Evolutionary conservation across 35 echinoderm and acorn worm species (phyloP).

Genomic region (Nesometra sesokonis): DNA sequence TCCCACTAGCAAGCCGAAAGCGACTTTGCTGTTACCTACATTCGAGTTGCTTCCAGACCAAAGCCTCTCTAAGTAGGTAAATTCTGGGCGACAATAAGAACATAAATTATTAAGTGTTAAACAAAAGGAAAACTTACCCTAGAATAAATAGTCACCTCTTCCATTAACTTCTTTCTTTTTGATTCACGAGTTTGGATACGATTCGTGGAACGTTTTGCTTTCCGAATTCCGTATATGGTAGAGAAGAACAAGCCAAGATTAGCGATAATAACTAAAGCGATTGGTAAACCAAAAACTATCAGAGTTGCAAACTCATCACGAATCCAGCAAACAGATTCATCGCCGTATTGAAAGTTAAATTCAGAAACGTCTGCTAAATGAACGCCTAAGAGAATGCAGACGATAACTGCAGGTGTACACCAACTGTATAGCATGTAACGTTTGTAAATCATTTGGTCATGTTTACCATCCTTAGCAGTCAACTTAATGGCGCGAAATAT

Average conservation of each 20-base stretch:
- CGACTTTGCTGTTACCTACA: too few species aligned
- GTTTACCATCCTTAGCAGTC: neutral
- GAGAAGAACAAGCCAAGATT: neutral
- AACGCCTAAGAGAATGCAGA: neutral
- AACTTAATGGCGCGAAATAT: neutral
- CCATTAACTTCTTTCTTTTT: too few species aligned
- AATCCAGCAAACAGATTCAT: neutral
- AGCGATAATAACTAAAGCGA: neutral
- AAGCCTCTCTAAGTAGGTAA: too few species aligned
- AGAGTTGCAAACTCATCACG: neutral
- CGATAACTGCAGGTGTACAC: neutral
- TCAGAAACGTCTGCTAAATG: neutral
- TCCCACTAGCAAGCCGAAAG: too few species aligned
- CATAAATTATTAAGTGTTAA: too few species aligned
- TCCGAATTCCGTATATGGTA: neutral
- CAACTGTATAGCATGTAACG: neutral
- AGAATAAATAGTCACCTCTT: too few species aligned
- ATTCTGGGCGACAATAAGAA: too few species aligned
- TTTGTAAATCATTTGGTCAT: neutral
- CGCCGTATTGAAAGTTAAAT: neutral
- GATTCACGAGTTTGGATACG: too few species aligned
- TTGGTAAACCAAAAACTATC: neutral
- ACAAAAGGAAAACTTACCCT: too few species aligned
- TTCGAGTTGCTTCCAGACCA: too few species aligned
- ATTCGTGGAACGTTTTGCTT: too few species aligned